Percentiles rank a stretch among this genome's conserved stretches.
These are phyloP conservation scores for Habroteleia sp. DNA, from an alignment of 2,888 invertebrate genomes.

Conservation along the genomic window DNA sequence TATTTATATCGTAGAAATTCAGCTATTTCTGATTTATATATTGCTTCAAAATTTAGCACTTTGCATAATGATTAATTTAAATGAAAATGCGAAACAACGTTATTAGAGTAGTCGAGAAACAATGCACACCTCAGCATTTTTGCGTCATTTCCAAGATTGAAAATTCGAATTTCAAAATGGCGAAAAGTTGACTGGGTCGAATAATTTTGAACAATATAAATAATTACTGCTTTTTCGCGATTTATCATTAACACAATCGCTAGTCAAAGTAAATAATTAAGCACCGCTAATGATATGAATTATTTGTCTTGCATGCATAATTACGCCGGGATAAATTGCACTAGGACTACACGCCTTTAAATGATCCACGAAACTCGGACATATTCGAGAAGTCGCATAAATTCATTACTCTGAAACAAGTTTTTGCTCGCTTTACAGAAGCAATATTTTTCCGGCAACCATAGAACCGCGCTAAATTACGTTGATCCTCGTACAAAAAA, in stretches of 20 bases:
- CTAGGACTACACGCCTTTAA: constrained; percentile 17
- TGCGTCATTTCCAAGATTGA: too few species aligned
- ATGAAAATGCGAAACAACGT: too few species aligned
- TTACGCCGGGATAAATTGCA: constrained; percentile 28
- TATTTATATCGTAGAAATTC: too few species aligned
- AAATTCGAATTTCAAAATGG: too few species aligned
- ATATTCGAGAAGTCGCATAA: constrained; percentile 35
- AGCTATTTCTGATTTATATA: too few species aligned
- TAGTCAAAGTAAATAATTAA: constrained; percentile 28
- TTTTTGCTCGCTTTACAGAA: constrained; percentile 30
- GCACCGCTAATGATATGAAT: constrained; percentile 41
- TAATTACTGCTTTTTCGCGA: constrained; percentile 11
- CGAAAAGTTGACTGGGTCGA: neutral
- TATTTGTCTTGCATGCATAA: constrained; percentile 41
- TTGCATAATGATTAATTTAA: too few species aligned
- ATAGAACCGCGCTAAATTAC: constrained; percentile 37
- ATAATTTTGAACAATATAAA: constrained; percentile 27
- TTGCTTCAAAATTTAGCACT: too few species aligned
- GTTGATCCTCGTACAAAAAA: constrained; percentile 21
- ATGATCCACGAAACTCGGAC: constrained; percentile 41
- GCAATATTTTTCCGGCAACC: constrained; percentile 36
- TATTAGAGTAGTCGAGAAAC: too few species aligned
- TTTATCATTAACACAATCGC: constrained; percentile 4
- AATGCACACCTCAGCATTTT: too few species aligned
- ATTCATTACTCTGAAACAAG: constrained; percentile 44